Evolutionary conservation across 2,888 invertebrate species (phyloP), one percentile per base, ranked within the genome.

Genomic region (Poecilus cupreus): DNA sequence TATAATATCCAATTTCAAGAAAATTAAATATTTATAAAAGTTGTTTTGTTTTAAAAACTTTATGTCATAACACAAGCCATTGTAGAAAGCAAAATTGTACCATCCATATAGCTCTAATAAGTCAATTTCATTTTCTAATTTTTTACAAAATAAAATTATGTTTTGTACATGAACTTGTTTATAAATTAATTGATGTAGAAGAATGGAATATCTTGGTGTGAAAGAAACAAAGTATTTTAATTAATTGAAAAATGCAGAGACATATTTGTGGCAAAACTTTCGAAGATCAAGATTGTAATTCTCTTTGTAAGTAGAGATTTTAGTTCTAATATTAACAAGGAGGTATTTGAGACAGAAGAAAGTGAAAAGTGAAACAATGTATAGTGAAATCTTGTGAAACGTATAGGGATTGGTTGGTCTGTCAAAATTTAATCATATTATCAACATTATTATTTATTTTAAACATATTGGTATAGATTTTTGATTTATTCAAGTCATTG

Each of bases 321-420:
- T 51, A 51, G 54, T 20, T 22, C 22, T 54, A 8, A 18, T 11
- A 11, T 54, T 54, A 54, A 54, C 20, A 20, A 54, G 20, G 20
- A 54, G 22, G 20, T 54, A 20, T 54, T 16, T 54, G 8, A 20
- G 22, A 54, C 54, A 8, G 22, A 54, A 54, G 54, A 54, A 54
- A 54, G 54, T 54, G 54, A 54, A 54, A 54, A 54, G 54, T 54
- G 54, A 54, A 22, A 54, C 54, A 54, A 54, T 32, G 54, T 22
- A 20, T 54, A 51, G 54, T 20, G 54, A 54, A 54, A 54, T 54
- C 54, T 54, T 22, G 54, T 54, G 54, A 54, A 54, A 54, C 54
- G 2, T 54, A 54, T 54, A 11, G 22, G 8, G 54, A 22, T 1
- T 6, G 32, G 8, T 32, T 1, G 2, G 5, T 32, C 22, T 22